A percentile compares a stretch with the other conserved stretches of the same genome.
Conservation (phyloP, 2,888 invertebrate species). For the Drosophila recens region DNA sequence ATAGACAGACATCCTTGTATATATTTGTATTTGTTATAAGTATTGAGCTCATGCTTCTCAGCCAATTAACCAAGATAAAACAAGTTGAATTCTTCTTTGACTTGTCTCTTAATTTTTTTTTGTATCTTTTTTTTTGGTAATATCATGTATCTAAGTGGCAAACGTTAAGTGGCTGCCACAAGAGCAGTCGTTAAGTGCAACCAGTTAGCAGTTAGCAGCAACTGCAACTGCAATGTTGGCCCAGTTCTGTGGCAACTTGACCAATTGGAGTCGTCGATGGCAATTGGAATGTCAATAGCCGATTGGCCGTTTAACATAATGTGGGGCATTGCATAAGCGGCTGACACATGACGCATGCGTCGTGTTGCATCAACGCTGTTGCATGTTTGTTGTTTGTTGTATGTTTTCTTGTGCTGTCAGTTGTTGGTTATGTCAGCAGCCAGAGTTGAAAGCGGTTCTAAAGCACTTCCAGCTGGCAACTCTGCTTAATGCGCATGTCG, state of each 20-base stretch:
- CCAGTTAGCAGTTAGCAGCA: constrained; percentile 26
- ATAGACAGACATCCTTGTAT: neutral
- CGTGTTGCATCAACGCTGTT: constrained; percentile 44
- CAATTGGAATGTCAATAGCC: constrained; percentile 37
- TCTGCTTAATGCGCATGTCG: constrained; percentile 1
- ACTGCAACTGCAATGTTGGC: constrained; percentile 34
- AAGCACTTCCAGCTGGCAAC: neutral
- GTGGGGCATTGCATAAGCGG: constrained; percentile 41
- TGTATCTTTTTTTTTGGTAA: constrained; percentile 5
- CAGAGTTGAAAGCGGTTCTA: constrained; percentile 32
- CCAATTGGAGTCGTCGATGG: constrained; percentile 1
- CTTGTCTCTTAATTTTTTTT: neutral
- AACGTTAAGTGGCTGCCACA: constrained; percentile 14
- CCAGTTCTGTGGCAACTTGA: constrained; percentile 44
- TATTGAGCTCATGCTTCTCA: neutral
- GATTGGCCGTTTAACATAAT: constrained; percentile 52
- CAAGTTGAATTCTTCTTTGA: neutral
- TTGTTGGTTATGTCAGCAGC: constrained; percentile 38
- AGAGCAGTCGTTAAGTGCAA: constrained; percentile 15
- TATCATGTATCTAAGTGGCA: neutral
- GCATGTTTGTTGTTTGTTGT: neutral
- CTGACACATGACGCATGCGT: constrained; percentile 19
- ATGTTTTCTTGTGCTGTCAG: neutral
- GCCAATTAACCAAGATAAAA: neutral
- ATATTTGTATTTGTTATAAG: no score